Base-by-base conservation (phyloP, 2,888 invertebrate species). In the Drosophila ustulata region DNA sequence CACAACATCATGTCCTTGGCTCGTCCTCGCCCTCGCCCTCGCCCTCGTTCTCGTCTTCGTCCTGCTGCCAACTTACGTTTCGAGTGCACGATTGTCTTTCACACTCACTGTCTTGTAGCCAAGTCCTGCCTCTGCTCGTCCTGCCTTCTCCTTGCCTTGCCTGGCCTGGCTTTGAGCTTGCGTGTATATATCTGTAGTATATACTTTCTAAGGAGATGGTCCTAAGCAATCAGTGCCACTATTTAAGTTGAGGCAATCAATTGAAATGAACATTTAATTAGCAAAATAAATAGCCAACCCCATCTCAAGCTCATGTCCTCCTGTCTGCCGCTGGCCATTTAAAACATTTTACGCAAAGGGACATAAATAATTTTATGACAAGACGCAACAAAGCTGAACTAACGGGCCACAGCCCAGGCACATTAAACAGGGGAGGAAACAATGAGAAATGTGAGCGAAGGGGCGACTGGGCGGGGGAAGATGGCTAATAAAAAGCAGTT, bases 281-380 rank as follows among this genome's bases (percentile, higher is more conserved):
- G 52, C 59, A 9, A 66, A 43, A 67, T 73, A 80, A 74, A 76
- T 66, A 70, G 55, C 8, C 32, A 23, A 9, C 32, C 26, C 32
- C 11, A 25, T 26, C 13, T 34, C 13, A 25, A 25, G 25, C 13
- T 25, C 9, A 25, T 45, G 9, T 45, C 11, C 23, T 1, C 39
- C 6, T 13, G 18, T 18, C 13, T 9, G 26, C 0, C 45, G 4
- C 28, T 5, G 37, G 49, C 52, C 69, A 66, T 71, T 80, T 71
- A 74, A 79, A 76, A 56, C 72, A 69, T 77, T 80, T 69, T 77
- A 63, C 66, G 72, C 69, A 46, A 13, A 46, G 46, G 45, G 30
- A 66, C 75, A 88, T 79, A 79, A 85, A 84, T 84, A 76, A 73
- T 81, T 85, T 88, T 89, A 89, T 74, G 74, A 73, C 66, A 46